phyloP scores from a whole-genome alignment of 2,113 vertebrate genomes.

The Passer montanus region DNA sequence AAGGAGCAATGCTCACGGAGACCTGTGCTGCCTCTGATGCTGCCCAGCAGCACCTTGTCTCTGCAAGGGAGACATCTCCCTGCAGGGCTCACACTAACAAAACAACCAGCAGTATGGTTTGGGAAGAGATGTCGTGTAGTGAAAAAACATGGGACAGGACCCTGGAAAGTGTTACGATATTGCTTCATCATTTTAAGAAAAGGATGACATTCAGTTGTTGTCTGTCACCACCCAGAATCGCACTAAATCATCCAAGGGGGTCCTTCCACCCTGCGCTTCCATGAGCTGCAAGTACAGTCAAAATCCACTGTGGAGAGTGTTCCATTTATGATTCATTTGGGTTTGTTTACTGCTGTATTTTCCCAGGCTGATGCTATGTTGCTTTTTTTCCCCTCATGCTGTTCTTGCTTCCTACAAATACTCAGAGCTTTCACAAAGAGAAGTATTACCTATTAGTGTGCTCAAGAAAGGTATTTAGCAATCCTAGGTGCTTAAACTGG shows the following conservation, averaged over 20 bases:
- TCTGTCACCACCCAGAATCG: background rate
- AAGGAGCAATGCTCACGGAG: background rate
- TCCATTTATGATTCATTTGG: background rate
- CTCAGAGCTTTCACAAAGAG: slow-evolving; percentile 18
- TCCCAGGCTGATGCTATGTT: slow-evolving; percentile 7
- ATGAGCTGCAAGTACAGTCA: background rate
- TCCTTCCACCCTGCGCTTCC: background rate
- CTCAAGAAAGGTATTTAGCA: slow-evolving; percentile 48
- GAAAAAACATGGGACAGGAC: background rate
- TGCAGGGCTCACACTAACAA: background rate
- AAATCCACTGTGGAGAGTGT: background rate
- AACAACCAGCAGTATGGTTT: background rate
- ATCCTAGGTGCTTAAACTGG: slow-evolving; percentile 35
- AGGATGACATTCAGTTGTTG: background rate
- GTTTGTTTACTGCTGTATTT: slow-evolving; percentile 2
- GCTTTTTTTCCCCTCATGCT: background rate
- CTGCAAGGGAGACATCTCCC: background rate
- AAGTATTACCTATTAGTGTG: slow-evolving; percentile 37
- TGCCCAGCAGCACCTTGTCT: background rate
- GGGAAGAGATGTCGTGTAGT: background rate
- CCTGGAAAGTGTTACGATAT: background rate
- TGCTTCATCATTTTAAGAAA: background rate
- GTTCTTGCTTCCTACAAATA: slow-evolving; percentile 11
- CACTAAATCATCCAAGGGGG: background rate
- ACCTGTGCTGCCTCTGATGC: accelerated